Evolutionary conservation across 2,797 vertebrate species (phyloP).

Genomic region (Phoxinus dragarum): DNA sequence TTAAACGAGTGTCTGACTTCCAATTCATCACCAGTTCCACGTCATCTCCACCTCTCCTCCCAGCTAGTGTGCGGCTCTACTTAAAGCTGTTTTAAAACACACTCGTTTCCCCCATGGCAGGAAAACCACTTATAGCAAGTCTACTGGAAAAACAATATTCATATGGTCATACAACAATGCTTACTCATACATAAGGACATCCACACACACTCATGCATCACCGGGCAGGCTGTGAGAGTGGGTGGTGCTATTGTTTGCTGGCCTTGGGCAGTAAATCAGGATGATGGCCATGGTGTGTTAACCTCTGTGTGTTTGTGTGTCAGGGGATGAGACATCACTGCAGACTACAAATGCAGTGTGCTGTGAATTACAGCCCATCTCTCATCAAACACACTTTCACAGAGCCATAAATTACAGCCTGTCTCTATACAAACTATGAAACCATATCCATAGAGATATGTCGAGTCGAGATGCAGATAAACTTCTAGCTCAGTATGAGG

Average conservation of each 20-base stretch:
- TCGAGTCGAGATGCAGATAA: background rate
- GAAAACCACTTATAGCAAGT: slow-evolving; percentile 42
- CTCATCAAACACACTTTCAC: slow-evolving; percentile 44
- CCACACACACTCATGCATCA: slow-evolving; percentile 31
- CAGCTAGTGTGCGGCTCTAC: background rate
- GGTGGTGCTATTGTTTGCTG: slow-evolving; percentile 62
- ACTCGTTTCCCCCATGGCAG: background rate
- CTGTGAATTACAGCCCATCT: slow-evolving; percentile 69
- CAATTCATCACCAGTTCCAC: slow-evolving; percentile 40
- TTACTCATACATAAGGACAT: slow-evolving; percentile 34
- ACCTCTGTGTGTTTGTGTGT: slow-evolving; percentile 77
- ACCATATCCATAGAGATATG: slow-evolving; percentile 2
- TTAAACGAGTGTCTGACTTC: slow-evolving; percentile 35
- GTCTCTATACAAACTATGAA: slow-evolving; percentile 12
- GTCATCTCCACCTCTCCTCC: background rate
- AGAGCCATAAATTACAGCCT: slow-evolving; percentile 59
- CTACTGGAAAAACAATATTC: slow-evolving; percentile 44
- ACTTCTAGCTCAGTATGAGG: background rate
- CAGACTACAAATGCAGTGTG: slow-evolving; percentile 65
- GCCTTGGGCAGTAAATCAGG: slow-evolving; percentile 71
- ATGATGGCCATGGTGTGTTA: slow-evolving; percentile 75
- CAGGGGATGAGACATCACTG: slow-evolving; percentile 72
- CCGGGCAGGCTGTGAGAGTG: slow-evolving; percentile 40
- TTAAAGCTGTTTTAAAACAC: slow-evolving; percentile 35
- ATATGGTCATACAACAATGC: slow-evolving; percentile 31